Evolutionary conservation across 1,140 invertebrate species (phyloP).

Genomic region (Spodoptera litura): DNA sequence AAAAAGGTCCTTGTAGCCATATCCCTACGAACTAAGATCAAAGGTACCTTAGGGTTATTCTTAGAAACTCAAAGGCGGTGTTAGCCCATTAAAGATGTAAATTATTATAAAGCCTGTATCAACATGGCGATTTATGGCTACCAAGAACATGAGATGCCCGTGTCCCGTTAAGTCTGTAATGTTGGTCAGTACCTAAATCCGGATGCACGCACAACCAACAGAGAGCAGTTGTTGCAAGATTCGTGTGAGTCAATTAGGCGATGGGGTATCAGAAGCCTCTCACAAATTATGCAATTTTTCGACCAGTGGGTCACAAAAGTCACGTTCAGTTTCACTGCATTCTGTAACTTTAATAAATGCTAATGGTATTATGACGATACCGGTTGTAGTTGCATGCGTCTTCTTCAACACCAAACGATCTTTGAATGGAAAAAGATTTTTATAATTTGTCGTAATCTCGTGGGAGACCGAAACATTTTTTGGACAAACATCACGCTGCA

Average conservation of each 20-base stretch:
- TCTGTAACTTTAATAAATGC: slow-evolving; percentile 26
- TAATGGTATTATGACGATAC: slow-evolving; percentile 34
- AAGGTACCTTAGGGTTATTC: no score
- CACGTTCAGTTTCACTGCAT: slow-evolving; percentile 35
- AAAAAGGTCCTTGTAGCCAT: not conserved
- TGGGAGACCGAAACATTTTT: not conserved
- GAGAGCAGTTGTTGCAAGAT: slow-evolving; percentile 3
- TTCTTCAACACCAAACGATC: not conserved
- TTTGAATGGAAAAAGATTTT: not conserved
- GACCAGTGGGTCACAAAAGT: slow-evolving; percentile 35
- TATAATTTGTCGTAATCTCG: not conserved
- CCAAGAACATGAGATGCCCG: not conserved
- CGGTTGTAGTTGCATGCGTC: slow-evolving; percentile 13
- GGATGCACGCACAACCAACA: not conserved
- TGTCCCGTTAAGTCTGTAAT: not conserved
- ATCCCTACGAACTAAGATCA: not conserved
- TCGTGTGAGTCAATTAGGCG: slow-evolving; percentile 37
- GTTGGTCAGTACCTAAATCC: slow-evolving; percentile 7
- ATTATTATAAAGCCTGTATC: not conserved
- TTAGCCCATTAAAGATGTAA: no score
- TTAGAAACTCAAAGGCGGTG: no score
- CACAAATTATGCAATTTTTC: slow-evolving; percentile 31
- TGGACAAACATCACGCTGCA: no score
- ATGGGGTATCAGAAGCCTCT: slow-evolving; percentile 39
- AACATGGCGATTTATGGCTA: not conserved